phyloP scores from a whole-genome alignment of 1,140 invertebrate species.

The Ruditapes philippinarum region DNA sequence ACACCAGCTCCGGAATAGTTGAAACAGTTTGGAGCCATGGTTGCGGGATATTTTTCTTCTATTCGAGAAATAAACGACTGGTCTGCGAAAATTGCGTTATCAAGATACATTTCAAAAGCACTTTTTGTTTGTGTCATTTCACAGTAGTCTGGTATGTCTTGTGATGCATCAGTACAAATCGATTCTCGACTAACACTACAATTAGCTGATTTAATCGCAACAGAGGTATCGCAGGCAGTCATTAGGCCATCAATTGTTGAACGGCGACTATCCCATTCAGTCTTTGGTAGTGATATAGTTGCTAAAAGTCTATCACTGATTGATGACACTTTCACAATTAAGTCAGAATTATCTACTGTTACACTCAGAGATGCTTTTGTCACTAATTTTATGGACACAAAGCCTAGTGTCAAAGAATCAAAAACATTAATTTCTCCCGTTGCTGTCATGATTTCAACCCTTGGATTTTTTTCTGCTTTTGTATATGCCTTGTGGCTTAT shows the following conservation, averaged over 20 bases:
- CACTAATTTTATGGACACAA: conserved; percentile 19
- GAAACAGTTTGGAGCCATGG: conserved; percentile 41
- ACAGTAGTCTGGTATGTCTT: conserved; percentile 29
- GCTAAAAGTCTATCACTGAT: conserved; percentile 33
- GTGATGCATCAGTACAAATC: conserved; percentile 21
- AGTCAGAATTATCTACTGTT: neutral
- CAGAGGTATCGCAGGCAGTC: conserved; percentile 42
- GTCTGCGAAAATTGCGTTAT: neutral
- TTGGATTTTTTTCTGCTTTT: too few species aligned
- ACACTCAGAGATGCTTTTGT: conserved; percentile 21
- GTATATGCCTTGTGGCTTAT: conserved; percentile 54
- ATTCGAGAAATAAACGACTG: conserved; percentile 15
- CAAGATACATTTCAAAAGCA: conserved; percentile 1
- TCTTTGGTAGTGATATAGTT: conserved; percentile 38
- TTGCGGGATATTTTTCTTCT: conserved; percentile 23
- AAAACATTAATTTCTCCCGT: neutral
- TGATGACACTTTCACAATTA: conserved; percentile 23
- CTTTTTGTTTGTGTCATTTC: conserved; percentile 16
- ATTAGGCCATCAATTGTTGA: conserved; percentile 24
- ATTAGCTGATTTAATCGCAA: conserved; percentile 6
- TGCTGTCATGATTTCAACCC: conserved; percentile 38
- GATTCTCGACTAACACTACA: conserved; percentile 27
- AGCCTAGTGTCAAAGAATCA: conserved; percentile 24
- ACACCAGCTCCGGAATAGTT: conserved; percentile 33
- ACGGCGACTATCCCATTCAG: conserved; percentile 42